A percentile compares a stretch with the other conserved stretches of the same genome.
Conservation (phyloP, 2,113 vertebrate species). For the Cynoglossus semilaevis region DNA sequence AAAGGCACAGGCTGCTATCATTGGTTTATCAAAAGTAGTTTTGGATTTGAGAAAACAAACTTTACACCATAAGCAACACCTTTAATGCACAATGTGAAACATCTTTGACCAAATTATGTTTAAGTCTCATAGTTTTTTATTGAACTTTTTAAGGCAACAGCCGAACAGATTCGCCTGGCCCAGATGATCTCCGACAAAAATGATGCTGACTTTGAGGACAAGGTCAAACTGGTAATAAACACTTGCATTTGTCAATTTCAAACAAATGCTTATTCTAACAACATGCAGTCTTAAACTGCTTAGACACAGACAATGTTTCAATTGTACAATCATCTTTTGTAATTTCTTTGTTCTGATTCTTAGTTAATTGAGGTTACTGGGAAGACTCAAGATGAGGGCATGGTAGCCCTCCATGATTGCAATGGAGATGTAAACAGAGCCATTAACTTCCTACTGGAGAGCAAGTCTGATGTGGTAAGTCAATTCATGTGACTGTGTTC, state of each 20-base stretch:
- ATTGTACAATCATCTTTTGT: background rate
- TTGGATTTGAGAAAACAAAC: too few species aligned
- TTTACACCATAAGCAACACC: too few species aligned
- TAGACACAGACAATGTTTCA: background rate
- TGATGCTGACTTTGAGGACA: conserved; percentile 93
- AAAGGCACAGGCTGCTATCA: too few species aligned
- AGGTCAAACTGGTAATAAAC: conserved; percentile 89
- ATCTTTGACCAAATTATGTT: too few species aligned
- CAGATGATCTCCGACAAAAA: conserved; percentile 98
- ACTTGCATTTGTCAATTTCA: background rate
- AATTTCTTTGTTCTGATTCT: background rate
- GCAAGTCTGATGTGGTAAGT: conserved; percentile 85
- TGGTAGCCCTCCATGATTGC: conserved; percentile 93
- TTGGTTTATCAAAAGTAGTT: too few species aligned
- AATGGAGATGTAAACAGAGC: conserved; percentile 94
- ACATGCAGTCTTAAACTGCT: background rate
- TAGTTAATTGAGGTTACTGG: conserved; percentile 97
- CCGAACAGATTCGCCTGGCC: conserved; percentile 97
- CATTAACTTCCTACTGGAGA: conserved; percentile 93
- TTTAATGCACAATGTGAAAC: too few species aligned
- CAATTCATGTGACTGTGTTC: background rate
- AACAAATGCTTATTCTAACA: background rate
- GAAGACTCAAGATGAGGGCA: conserved; percentile 92
- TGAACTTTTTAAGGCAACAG: conserved; percentile 84
- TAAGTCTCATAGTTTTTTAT: conserved; percentile 17